Evolutionary conservation across 2,888 invertebrate species (phyloP).

Genomic region (Melanophora roralis): DNA sequence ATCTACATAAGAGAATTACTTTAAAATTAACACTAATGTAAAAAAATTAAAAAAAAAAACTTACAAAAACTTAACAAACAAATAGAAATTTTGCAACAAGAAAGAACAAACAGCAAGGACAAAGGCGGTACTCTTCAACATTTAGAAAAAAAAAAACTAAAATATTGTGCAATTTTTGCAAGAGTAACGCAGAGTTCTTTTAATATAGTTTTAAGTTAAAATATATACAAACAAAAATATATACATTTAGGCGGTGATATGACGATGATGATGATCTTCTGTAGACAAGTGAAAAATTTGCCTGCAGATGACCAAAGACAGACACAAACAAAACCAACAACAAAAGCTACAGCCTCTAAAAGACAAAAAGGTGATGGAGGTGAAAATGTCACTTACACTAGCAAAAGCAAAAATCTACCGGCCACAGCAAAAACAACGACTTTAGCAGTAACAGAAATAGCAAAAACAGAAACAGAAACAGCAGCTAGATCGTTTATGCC

Average conservation of each 20-base stretch:
- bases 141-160: slow-evolving; percentile 21
- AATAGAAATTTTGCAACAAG: slow-evolving; percentile 55
- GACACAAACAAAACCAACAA: slow-evolving; percentile 42
- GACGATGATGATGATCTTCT: slow-evolving; percentile 65
- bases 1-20: slow-evolving; percentile 55
- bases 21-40: slow-evolving; percentile 54
- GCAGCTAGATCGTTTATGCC: slow-evolving; percentile 50
- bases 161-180: slow-evolving; percentile 11
- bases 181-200: slow-evolving; percentile 55
- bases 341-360: slow-evolving; percentile 20
- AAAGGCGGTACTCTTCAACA: slow-evolving; percentile 51
- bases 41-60: slow-evolving; percentile 20
- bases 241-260: slow-evolving; percentile 50
- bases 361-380: slow-evolving; percentile 54
- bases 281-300: slow-evolving; percentile 64
- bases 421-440: slow-evolving; percentile 22
- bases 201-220: slow-evolving; percentile 22
- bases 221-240: slow-evolving; percentile 1
- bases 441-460: slow-evolving; percentile 16
- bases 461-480: slow-evolving; percentile 28
- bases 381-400: slow-evolving; percentile 54
- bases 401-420: not conserved
- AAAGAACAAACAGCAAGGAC: slow-evolving; percentile 36
- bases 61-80: slow-evolving; percentile 31
- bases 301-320: slow-evolving; percentile 63